A percentile compares a stretch with the other conserved stretches of the same genome.
Evolutionary conservation across 1,140 invertebrate genomes (phyloP).

Genomic region (Bacillus rossius): DNA sequence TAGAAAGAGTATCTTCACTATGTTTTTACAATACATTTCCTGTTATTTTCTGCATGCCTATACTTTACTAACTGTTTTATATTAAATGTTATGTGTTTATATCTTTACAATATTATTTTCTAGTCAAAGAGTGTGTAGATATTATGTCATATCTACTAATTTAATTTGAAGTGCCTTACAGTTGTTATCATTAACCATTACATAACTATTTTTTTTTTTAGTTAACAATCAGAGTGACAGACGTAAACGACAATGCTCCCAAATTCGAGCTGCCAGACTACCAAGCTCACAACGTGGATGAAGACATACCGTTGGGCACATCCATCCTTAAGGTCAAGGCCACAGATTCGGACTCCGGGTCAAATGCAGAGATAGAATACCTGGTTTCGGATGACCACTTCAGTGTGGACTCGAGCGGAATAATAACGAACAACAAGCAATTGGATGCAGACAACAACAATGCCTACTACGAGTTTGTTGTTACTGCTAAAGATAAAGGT

Average conservation of each 20-base stretch:
- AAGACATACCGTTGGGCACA: constrained; percentile 86
- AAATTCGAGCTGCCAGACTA: constrained; percentile 94
- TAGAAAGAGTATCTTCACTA: too few species aligned
- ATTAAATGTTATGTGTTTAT: too few species aligned
- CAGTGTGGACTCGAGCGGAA: constrained; percentile 83
- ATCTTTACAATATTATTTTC: too few species aligned
- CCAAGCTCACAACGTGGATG: constrained; percentile 91
- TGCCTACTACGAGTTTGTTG: constrained; percentile 91
- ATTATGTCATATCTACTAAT: too few species aligned
- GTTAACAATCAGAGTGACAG: constrained; percentile 87
- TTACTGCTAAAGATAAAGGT: constrained; percentile 89
- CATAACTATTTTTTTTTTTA: constrained; percentile 38
- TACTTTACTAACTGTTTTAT: too few species aligned
- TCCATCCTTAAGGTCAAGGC: constrained; percentile 89
- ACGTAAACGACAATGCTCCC: constrained; percentile 91
- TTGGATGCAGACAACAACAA: constrained; percentile 94
- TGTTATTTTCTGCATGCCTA: too few species aligned
- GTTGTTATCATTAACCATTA: too few species aligned
- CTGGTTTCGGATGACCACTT: constrained; percentile 90
- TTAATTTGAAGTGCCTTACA: too few species aligned
- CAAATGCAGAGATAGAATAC: constrained; percentile 92
- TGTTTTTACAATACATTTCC: too few species aligned
- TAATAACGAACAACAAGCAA: constrained; percentile 89
- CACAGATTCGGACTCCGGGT: constrained; percentile 86
- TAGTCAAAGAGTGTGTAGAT: too few species aligned